Conservation (phyloP, 2,888 invertebrate genomes). For the Drosophila flavopinicola region DNA sequence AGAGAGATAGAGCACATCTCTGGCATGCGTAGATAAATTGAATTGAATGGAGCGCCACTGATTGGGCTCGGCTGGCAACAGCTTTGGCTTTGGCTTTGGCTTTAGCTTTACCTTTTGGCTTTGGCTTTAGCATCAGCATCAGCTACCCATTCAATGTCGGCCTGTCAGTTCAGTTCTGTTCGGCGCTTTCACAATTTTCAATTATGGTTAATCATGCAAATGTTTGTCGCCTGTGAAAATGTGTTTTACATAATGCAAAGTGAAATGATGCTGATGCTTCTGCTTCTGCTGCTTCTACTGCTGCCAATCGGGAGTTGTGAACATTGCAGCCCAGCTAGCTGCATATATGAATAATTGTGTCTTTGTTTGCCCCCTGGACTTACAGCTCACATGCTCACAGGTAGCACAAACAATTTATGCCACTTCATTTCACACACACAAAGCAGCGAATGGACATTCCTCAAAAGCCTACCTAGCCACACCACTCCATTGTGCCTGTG, state of each 20-base stretch:
- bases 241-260: constrained; percentile 79
- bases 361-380: constrained; percentile 44
- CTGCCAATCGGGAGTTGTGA: constrained; percentile 14
- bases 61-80: constrained; percentile 50
- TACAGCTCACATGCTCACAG: constrained; percentile 57
- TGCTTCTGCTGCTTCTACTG: neutral
- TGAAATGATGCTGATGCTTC: constrained; percentile 58
- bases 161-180: constrained; percentile 45
- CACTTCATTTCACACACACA: constrained; percentile 71
- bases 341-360: constrained; percentile 77
- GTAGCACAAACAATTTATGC: constrained; percentile 74
- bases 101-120: constrained; percentile 12
- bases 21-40: constrained; percentile 77
- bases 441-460: constrained; percentile 42
- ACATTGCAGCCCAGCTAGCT: constrained; percentile 39
- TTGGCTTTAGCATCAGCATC: constrained; percentile 4
- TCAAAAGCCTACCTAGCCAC: constrained; percentile 16
- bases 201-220: constrained; percentile 79
- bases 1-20: constrained; percentile 24
- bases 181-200: constrained; percentile 68
- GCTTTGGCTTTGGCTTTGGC: constrained; percentile 26
- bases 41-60: constrained; percentile 70
- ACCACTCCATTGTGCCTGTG: constrained; percentile 9
- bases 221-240: constrained; percentile 78
- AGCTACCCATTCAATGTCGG: constrained; percentile 23